phyloP scores from a whole-genome alignment of 2,888 invertebrate genomes.

The Fragum whitleyi region DNA sequence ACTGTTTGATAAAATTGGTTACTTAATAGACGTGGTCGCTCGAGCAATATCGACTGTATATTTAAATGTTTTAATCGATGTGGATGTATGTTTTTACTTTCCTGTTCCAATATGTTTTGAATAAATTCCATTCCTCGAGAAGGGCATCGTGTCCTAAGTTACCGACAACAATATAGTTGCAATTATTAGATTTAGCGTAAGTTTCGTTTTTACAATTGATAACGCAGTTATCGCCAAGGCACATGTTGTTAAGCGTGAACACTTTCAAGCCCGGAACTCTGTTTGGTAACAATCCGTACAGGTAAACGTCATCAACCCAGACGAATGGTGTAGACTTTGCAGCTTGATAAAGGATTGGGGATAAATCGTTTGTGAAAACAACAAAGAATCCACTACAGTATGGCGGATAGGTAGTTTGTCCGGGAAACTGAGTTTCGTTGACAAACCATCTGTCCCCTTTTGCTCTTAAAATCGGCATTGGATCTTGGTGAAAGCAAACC shows the following conservation, averaged over 20 bases:
- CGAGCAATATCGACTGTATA: too few relatives aligned
- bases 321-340: constrained; percentile 5
- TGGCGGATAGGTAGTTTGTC: not conserved
- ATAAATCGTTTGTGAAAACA: not conserved
- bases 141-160: not conserved
- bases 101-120: not conserved
- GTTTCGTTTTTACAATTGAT: not conserved
- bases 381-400: constrained; percentile 3
- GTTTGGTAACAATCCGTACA: not conserved
- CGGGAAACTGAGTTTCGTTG: not conserved
- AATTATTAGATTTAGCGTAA: not conserved
- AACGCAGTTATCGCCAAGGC: not conserved
- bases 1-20: too few relatives aligned
- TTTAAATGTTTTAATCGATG: not conserved
- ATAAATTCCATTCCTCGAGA: not conserved
- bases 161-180: not conserved
- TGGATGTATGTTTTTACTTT: not conserved
- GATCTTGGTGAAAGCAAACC: not conserved
- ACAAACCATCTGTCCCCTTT: not conserved
- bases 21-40: too few relatives aligned
- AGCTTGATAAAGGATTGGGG: not conserved
- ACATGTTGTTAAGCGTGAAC: not conserved
- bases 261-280: not conserved
- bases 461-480: not conserved
- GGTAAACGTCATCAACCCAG: constrained; percentile 1